Conservation (phyloP, 1,140 invertebrate species). For the Pseudobourletiella spinata region DNA sequence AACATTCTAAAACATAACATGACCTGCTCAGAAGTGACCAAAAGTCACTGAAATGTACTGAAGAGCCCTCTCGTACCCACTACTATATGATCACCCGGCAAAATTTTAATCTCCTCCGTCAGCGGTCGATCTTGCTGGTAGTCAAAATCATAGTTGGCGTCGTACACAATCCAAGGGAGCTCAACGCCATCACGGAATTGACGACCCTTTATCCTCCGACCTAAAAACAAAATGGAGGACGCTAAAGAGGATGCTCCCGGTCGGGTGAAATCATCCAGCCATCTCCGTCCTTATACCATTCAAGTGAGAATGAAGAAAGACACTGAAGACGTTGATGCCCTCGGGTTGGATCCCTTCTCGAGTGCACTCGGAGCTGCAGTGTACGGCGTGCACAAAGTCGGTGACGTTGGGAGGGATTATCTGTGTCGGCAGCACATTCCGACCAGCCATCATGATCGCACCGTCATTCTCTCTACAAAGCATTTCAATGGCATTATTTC, state of each 20-base stretch:
- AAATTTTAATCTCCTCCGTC: not conserved
- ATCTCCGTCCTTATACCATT: constrained; percentile 1
- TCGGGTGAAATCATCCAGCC: not conserved
- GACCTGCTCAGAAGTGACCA: not conserved
- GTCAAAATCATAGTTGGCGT: constrained; percentile 57
- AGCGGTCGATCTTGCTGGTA: constrained; percentile 45
- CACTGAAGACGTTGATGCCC: constrained; percentile 22
- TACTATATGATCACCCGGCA: constrained; percentile 17
- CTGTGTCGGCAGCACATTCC: not conserved
- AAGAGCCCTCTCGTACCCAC: not conserved
- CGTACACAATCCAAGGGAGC: constrained; percentile 53
- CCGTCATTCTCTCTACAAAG: constrained; percentile 19
- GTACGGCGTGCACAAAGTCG: constrained; percentile 4
- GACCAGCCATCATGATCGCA: constrained; percentile 2
- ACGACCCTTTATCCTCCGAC: constrained; percentile 53
- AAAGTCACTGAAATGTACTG: not conserved
- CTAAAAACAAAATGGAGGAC: constrained; percentile 35
- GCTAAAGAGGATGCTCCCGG: not conserved
- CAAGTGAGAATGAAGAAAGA: constrained; percentile 22
- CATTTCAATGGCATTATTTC: not conserved
- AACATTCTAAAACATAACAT: constrained; percentile 3
- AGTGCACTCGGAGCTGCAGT: constrained; percentile 17
- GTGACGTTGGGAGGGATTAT: constrained; percentile 14
- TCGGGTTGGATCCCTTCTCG: constrained; percentile 6
- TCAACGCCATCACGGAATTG: constrained; percentile 54